A percentile compares a stretch with the other conserved stretches of the same genome.
These are phyloP conservation scores for Notarius lentiginosus DNA, from an alignment of 2,113 vertebrate species.

Conservation along the genomic window DNA sequence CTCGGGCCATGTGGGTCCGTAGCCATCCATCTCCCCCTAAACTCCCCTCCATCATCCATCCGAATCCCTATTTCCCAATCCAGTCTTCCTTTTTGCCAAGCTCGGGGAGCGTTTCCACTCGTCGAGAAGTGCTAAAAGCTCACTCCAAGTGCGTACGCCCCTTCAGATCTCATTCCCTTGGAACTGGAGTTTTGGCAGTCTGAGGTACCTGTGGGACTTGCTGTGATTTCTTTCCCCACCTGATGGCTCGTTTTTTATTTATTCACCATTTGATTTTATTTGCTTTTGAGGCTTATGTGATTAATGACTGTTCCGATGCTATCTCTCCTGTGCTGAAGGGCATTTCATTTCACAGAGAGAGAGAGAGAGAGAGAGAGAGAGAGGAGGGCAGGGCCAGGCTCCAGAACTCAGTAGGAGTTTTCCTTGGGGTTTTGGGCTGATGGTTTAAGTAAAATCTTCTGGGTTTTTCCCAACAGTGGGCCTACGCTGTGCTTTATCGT, in stretches of 20 bases:
- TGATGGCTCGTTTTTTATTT: conserved; percentile 33
- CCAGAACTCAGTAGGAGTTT: conserved; percentile 39
- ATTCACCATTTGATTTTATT: conserved; percentile 38
- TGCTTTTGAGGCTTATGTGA: conserved; percentile 31
- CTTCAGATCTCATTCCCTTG: conserved; percentile 27
- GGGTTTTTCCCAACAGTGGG: conserved; percentile 30
- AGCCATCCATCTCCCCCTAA: conserved; percentile 25
- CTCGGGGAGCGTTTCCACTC: conserved; percentile 18
- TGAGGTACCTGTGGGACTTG: conserved; percentile 22
- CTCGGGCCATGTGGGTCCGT: conserved; percentile 32
- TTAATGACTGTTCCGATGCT: conserved; percentile 36
- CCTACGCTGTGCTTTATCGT: conserved; percentile 32
- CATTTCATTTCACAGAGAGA: conserved; percentile 2
- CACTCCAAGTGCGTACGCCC: conserved; percentile 29
- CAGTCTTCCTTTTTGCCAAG: conserved; percentile 33
- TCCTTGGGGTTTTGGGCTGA: conserved; percentile 38
- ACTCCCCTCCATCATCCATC: conserved; percentile 30
- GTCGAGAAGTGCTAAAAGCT: conserved; percentile 27
- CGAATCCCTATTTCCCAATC: conserved; percentile 43
- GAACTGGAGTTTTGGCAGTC: conserved; percentile 31
- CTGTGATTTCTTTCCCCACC: conserved; percentile 21
- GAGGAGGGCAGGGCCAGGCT: conserved; percentile 12
- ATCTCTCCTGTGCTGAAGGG: conserved; percentile 26
- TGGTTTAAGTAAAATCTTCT: conserved; percentile 40
- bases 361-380: not conserved